Conservation (phyloP, 2,888 invertebrate genomes). For the Athalia rosae region DNA sequence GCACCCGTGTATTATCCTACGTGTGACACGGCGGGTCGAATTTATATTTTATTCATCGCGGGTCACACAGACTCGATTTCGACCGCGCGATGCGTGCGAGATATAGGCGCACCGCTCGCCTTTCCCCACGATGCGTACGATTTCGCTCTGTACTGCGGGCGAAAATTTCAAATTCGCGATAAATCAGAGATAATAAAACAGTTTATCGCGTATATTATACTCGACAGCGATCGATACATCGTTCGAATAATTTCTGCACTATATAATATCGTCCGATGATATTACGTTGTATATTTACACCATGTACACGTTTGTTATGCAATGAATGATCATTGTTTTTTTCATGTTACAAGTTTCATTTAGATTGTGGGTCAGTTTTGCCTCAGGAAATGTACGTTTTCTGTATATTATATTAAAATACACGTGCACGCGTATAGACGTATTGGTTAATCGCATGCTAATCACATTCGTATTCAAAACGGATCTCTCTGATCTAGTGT, state of each 20-base stretch:
- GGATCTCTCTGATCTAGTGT: constrained; percentile 9
- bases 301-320: constrained; percentile 9
- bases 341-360: constrained; percentile 17
- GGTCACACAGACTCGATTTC: background rate
- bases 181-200: too few species aligned
- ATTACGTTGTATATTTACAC: constrained; percentile 5
- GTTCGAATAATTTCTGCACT: background rate
- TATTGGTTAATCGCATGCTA: constrained; percentile 29
- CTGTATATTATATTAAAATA: background rate
- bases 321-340: constrained; percentile 32
- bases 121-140: background rate
- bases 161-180: too few species aligned
- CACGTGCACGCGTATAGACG: background rate
- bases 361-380: constrained; percentile 28
- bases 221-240: background rate
- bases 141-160: too few species aligned
- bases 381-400: constrained; percentile 22
- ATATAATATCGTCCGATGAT: background rate
- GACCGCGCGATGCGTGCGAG: background rate
- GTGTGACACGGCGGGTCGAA: constrained; percentile 10
- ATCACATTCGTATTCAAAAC: constrained; percentile 33
- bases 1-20: background rate
- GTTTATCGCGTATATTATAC: too few species aligned
- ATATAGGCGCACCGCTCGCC: constrained; percentile 2
- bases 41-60: constrained; percentile 35